Evolutionary conservation across 2,113 vertebrate species (phyloP).

Genomic region (Galeopterus variegatus): DNA sequence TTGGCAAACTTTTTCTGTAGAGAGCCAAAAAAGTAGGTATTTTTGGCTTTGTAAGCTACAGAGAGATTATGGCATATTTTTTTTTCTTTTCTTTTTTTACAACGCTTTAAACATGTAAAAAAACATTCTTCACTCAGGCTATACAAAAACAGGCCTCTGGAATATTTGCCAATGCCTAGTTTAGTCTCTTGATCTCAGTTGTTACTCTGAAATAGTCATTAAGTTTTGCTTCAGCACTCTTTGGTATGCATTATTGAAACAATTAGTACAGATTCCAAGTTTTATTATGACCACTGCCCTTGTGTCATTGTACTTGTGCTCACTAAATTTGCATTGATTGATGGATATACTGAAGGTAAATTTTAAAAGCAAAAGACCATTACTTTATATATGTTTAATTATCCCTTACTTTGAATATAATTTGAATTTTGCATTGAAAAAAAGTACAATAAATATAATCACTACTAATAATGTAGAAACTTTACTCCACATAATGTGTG

Average conservation of each 20-base stretch:
- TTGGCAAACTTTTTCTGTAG: constrained; percentile 36
- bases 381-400: background rate
- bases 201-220: background rate
- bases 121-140: background rate
- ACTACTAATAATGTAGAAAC: background rate
- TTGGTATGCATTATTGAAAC: background rate
- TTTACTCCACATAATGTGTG: background rate
- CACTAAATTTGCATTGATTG: background rate
- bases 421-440: constrained; percentile 28
- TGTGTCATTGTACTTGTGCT: constrained; percentile 1
- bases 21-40: constrained; percentile 30
- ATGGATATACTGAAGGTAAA: background rate
- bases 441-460: constrained; percentile 28
- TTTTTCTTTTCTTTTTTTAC: background rate
- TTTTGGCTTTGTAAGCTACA: constrained; percentile 19
- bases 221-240: background rate
- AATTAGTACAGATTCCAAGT: background rate
- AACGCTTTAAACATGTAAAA: constrained; percentile 13
- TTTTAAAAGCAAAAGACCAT: constrained; percentile 36
- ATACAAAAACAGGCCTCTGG: background rate
- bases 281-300: constrained; percentile 14
- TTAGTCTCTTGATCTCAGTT: background rate
- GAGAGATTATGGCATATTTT: background rate
- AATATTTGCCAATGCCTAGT: constrained; percentile 7
- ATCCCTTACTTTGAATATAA: background rate